Evolutionary conservation across 2,888 invertebrate species (phyloP).

Genomic region (Tenodera sinensis): DNA sequence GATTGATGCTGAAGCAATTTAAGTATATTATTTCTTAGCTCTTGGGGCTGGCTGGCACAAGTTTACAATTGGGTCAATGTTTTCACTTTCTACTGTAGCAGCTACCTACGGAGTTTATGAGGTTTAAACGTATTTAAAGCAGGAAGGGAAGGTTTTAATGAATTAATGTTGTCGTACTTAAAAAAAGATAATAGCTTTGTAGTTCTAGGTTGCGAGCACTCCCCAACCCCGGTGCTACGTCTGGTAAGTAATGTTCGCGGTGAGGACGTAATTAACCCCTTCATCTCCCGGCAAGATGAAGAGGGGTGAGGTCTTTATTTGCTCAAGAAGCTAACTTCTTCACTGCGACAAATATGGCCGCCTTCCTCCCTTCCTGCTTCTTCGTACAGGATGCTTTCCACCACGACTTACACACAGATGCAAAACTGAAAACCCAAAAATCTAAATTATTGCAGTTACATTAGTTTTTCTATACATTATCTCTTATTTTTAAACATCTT

Average conservation of each 20-base stretch:
- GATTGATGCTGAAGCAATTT: no score
- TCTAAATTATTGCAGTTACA: no score
- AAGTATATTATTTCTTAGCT: no score
- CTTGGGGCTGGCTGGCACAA: no score
- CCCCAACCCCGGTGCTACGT: not conserved
- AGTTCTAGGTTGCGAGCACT: not conserved
- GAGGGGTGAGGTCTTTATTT: not conserved
- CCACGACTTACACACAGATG: no score
- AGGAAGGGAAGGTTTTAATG: conserved; percentile 26
- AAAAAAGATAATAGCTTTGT: conserved; percentile 25
- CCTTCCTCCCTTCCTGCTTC: not conserved
- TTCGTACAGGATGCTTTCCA: not conserved
- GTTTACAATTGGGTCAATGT: not conserved
- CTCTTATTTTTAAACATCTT: no score
- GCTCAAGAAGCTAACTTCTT: not conserved
- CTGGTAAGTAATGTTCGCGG: conserved; percentile 6
- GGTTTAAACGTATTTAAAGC: conserved; percentile 25
- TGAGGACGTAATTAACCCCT: not conserved
- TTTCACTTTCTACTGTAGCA: not conserved
- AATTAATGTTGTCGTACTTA: conserved; percentile 31
- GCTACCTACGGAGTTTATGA: not conserved
- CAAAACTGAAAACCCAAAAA: no score
- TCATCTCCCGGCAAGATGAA: not conserved
- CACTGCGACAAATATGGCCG: not conserved
- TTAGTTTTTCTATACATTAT: no score